Evolutionary conservation across 2,113 vertebrate genomes (phyloP).

Genomic region (Malurus alboscapulatus): DNA sequence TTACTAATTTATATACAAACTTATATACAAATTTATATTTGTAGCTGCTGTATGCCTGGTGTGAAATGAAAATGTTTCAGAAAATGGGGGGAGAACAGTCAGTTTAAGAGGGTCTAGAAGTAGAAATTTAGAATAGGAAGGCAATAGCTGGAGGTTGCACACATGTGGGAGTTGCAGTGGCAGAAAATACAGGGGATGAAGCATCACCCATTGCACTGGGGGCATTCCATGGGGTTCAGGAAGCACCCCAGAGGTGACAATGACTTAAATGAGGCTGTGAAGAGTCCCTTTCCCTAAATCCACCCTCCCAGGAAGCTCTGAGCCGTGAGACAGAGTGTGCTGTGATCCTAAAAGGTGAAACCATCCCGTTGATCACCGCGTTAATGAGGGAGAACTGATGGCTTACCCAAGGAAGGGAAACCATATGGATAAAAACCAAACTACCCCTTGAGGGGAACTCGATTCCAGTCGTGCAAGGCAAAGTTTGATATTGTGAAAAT

Average conservation of each 20-base stretch:
- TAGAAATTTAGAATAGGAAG: background rate
- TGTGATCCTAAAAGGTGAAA: background rate
- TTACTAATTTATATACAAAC: too few relatives aligned
- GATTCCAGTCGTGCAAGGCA: conserved; percentile 4
- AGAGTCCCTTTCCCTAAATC: background rate
- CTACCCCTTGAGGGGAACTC: conserved; percentile 39
- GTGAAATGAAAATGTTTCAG: background rate
- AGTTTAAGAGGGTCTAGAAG: background rate
- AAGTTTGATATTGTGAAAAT: conserved; percentile 38
- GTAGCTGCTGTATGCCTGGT: background rate
- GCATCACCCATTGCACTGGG: background rate
- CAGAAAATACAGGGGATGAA: background rate
- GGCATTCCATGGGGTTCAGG: background rate
- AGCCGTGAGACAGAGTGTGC: background rate
- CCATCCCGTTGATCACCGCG: conserved; percentile 19
- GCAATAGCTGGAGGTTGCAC: background rate
- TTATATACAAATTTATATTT: too few relatives aligned
- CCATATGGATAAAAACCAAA: conserved; percentile 41
- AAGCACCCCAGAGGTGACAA: background rate
- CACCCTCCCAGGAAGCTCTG: background rate
- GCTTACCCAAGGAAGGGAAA: conserved; percentile 38
- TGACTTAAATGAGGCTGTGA: background rate
- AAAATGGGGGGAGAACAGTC: background rate
- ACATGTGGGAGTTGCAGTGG: background rate
- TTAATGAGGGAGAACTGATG: conserved; percentile 61